Conservation (phyloP, 2,797 vertebrate species). For the Schizopygopsis malacanthus region DNA sequence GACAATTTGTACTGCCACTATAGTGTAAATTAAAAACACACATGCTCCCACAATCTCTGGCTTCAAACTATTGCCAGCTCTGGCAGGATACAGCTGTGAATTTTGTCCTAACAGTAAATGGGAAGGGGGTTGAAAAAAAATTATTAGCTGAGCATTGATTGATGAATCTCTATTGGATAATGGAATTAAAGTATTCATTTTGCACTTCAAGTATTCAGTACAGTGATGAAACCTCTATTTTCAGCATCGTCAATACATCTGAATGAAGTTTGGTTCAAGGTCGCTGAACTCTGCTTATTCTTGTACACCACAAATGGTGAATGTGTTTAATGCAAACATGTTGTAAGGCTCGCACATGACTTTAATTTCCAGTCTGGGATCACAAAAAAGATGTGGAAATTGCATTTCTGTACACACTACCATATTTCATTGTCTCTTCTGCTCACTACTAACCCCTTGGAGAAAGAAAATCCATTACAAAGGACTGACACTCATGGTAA, state of each 20-base stretch:
- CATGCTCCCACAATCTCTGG: background rate
- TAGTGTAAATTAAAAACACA: constrained; percentile 53
- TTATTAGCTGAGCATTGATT: constrained; percentile 72
- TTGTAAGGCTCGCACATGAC: constrained; percentile 51
- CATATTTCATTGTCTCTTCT: constrained; percentile 75
- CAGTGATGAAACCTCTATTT: background rate
- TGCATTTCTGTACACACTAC: constrained; percentile 61
- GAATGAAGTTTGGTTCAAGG: constrained; percentile 50
- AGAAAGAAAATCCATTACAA: constrained; percentile 77
- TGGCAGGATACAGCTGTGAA: background rate
- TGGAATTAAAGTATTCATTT: constrained; percentile 73
- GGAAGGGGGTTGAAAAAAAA: constrained; percentile 71
- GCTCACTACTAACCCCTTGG: constrained; percentile 71
- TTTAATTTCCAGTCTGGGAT: constrained; percentile 53
- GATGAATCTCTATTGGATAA: constrained; percentile 77
- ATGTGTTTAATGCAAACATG: constrained; percentile 54
- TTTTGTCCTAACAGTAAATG: constrained; percentile 73
- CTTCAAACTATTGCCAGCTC: constrained; percentile 28
- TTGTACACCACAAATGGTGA: constrained; percentile 47
- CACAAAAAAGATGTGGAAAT: constrained; percentile 59
- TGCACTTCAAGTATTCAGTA: constrained; percentile 46
- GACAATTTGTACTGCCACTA: constrained; percentile 4
- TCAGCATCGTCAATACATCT: background rate
- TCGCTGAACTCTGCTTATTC: constrained; percentile 39
- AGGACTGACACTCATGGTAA: constrained; percentile 69